phyloP scores from a whole-genome alignment of 2,113 vertebrate genomes.

The Amia ocellicauda region DNA sequence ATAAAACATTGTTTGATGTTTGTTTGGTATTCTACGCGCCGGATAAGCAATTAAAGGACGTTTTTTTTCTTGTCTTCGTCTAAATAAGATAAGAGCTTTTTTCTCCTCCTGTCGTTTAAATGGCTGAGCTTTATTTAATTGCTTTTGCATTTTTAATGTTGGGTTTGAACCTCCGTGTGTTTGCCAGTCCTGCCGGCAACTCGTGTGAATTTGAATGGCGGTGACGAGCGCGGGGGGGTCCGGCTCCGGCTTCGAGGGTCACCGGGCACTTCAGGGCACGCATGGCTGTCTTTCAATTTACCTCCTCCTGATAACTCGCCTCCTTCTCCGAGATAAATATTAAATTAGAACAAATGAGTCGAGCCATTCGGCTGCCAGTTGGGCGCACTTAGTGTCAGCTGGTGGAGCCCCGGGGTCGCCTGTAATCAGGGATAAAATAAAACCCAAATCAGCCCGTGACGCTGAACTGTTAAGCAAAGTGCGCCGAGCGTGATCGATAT shows the following conservation, averaged over 20 bases:
- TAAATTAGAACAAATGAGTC: conserved; percentile 60
- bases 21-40: too few relatives aligned
- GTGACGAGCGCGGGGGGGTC: too few relatives aligned
- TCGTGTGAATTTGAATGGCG: too few relatives aligned
- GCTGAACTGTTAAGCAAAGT: conserved; percentile 29
- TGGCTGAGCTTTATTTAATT: too few relatives aligned
- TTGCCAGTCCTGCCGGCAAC: too few relatives aligned
- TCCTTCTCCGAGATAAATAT: conserved; percentile 52
- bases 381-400: conserved; percentile 32
- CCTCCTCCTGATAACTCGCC: conserved; percentile 44
- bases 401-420: conserved; percentile 29
- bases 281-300: conserved; percentile 54
- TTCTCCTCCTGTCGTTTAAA: too few relatives aligned
- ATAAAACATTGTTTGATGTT: too few relatives aligned
- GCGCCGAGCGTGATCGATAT: conserved; percentile 31
- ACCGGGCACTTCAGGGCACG: conserved; percentile 41
- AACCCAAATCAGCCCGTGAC: conserved; percentile 16
- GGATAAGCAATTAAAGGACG: too few relatives aligned
- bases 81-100: too few relatives aligned
- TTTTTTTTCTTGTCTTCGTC: too few relatives aligned
- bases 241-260: too few relatives aligned
- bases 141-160: background rate
- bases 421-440: conserved; percentile 36
- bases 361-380: conserved; percentile 40
- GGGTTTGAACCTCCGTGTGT: background rate